phyloP scores from a whole-genome alignment of 1,140 invertebrate species.

The Aricia agestis region DNA sequence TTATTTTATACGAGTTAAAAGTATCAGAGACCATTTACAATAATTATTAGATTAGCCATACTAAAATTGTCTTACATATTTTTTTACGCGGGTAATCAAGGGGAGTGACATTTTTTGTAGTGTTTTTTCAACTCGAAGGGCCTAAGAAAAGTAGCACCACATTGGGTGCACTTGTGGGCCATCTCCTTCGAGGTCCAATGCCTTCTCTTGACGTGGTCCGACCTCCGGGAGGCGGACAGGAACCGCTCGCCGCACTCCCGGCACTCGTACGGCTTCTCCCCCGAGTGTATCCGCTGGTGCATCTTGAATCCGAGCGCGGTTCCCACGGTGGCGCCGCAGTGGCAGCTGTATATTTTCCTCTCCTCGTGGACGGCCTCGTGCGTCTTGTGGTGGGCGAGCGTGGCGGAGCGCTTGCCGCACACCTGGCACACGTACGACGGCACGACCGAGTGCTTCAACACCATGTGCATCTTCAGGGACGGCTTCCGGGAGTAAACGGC shows the following conservation, averaged over 20 bases:
- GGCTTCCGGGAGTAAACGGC: conserved; percentile 56
- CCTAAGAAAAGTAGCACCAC: conserved; percentile 47
- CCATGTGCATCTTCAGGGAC: conserved; percentile 57
- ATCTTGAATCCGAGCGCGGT: conserved; percentile 53
- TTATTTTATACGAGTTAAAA: no score
- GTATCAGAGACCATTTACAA: no score
- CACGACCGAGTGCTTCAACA: conserved; percentile 68
- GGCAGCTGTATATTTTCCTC: conserved; percentile 52
- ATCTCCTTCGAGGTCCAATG: conserved; percentile 46
- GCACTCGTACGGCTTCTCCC: conserved; percentile 85
- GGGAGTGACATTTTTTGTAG: conserved; percentile 28
- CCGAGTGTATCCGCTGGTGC: conserved; percentile 80
- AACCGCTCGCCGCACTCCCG: conserved; percentile 79
- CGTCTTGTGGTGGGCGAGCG: conserved; percentile 54
- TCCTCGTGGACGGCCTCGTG: conserved; percentile 60
- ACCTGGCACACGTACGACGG: conserved; percentile 56
- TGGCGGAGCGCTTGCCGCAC: conserved; percentile 64
- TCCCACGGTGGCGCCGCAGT: conserved; percentile 55
- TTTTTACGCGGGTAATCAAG: no score
- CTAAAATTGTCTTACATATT: no score
- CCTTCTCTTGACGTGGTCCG: conserved; percentile 59
- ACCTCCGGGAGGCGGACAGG: conserved; percentile 57
- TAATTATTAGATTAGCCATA: no score
- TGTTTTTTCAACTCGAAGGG: conserved; percentile 60
- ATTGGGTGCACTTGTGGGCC: conserved; percentile 46